Evolutionary conservation across 1,140 invertebrate genomes (phyloP).

Genomic region (Streblospio benedicti): DNA sequence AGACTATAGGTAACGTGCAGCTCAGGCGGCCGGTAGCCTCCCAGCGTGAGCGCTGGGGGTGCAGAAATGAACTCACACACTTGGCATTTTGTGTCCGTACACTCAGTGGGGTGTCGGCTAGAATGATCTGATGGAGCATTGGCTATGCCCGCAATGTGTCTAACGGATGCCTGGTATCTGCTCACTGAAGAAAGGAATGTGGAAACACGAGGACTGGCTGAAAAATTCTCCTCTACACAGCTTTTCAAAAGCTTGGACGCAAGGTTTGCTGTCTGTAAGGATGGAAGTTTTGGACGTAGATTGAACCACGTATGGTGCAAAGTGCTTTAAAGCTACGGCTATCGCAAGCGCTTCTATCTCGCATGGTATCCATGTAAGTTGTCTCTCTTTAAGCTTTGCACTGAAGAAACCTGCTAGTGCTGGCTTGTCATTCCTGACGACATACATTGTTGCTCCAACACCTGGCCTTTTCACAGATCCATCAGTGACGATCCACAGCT

Average conservation of each 20-base stretch:
- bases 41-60: too few relatives aligned
- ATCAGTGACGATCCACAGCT: slow-evolving; percentile 15
- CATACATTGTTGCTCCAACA: slow-evolving; percentile 21
- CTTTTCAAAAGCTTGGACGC: slow-evolving; percentile 23
- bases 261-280: slow-evolving; percentile 24
- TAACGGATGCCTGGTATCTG: slow-evolving; percentile 16
- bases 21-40: too few relatives aligned
- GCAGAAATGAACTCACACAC: slow-evolving; percentile 7
- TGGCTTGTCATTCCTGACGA: slow-evolving; percentile 6
- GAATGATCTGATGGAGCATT: slow-evolving; percentile 20
- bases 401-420: slow-evolving; percentile 20
- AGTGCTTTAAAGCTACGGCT: slow-evolving; percentile 19
- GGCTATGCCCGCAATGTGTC: slow-evolving; percentile 15
- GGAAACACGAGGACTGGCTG: slow-evolving; percentile 18
- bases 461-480: slow-evolving; percentile 11
- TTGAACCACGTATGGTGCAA: slow-evolving; percentile 20
- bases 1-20: too few relatives aligned
- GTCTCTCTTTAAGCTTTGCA: slow-evolving; percentile 15
- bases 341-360: slow-evolving; percentile 23
- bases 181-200: slow-evolving; percentile 20
- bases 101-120: slow-evolving; percentile 18
- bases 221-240: slow-evolving; percentile 24
- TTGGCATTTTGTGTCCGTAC: slow-evolving; percentile 7
- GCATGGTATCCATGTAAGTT: slow-evolving; percentile 22
- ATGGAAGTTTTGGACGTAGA: slow-evolving; percentile 12